These are phyloP conservation scores for Malurus melanocephalus DNA, from an alignment of 2,113 vertebrate genomes.

Conservation along the genomic window DNA sequence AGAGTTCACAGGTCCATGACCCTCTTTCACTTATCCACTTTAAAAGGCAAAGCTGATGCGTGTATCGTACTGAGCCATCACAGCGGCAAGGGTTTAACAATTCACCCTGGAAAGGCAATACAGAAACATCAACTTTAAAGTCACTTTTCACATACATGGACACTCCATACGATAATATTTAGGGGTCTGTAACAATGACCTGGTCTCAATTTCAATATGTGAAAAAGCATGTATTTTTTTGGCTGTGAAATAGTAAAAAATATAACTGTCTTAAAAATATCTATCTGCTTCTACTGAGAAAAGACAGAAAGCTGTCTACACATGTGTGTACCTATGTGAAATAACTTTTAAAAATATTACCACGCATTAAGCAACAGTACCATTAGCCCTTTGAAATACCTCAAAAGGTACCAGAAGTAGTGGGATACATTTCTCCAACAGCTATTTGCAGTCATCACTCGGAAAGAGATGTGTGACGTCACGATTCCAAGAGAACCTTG, in stretches of 20 bases:
- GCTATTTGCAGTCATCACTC: constrained; percentile 41
- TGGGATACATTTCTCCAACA: constrained; percentile 48
- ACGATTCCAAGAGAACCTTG: neutral
- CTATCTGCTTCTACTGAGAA: neutral
- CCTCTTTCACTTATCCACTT: constrained; percentile 97
- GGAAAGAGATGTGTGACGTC: constrained; percentile 29
- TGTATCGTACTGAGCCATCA: constrained; percentile 90
- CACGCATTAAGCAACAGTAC: neutral
- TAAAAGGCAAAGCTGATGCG: constrained; percentile 90
- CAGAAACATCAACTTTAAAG: neutral
- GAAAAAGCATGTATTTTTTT: neutral
- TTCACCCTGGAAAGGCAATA: constrained; percentile 78
- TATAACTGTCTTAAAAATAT: constrained; percentile 3
- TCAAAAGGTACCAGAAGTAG: neutral
- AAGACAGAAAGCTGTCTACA: neutral
- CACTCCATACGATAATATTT: neutral
- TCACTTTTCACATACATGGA: neutral
- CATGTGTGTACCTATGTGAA: neutral
- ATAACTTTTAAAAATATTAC: neutral
- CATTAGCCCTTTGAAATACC: constrained; percentile 33
- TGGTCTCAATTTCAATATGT: neutral
- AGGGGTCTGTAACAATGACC: neutral
- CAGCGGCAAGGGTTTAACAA: constrained; percentile 92
- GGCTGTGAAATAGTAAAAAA: constrained; percentile 8
- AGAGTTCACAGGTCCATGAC: constrained; percentile 93